Conservation (phyloP, 2,113 vertebrate genomes). For the Podocnemis expansa region DNA sequence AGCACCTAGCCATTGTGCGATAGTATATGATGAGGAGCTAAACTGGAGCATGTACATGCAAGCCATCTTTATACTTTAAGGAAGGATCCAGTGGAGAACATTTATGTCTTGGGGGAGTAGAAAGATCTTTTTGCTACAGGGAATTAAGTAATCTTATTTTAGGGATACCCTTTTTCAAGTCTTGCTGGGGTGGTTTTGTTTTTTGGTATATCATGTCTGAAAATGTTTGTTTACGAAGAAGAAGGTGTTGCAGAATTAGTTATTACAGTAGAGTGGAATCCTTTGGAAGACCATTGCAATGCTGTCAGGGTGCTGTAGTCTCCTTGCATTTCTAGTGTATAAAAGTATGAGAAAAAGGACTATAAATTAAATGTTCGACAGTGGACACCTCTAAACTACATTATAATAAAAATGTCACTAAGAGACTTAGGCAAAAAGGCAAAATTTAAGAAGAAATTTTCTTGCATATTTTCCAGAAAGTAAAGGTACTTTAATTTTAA, state of each 20-base stretch:
- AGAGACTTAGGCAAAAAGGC: not conserved
- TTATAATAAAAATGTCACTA: not conserved
- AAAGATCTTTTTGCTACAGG: not conserved
- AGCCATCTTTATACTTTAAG: not conserved
- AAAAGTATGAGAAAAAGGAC: not conserved
- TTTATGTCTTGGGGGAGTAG: not conserved
- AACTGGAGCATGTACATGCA: not conserved
- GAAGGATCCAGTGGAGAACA: not conserved
- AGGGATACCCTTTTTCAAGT: not conserved
- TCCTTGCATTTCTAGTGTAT: not conserved
- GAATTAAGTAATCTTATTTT: not conserved
- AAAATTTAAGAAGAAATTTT: not conserved
- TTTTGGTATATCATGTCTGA: not conserved
- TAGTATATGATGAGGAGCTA: not conserved
- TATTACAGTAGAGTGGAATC: not conserved
- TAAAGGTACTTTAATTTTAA: no score
- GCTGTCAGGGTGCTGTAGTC: conserved; percentile 61
- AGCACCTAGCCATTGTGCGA: not conserved
- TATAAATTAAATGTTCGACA: not conserved
- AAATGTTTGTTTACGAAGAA: not conserved
- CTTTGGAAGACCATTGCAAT: not conserved
- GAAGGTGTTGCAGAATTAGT: not conserved
- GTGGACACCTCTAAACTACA: fast-evolving
- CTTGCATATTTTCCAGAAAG: not conserved
- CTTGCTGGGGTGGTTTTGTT: not conserved